Base-by-base conservation (phyloP, 2,797 vertebrate species). In the Octomys mimax region DNA sequence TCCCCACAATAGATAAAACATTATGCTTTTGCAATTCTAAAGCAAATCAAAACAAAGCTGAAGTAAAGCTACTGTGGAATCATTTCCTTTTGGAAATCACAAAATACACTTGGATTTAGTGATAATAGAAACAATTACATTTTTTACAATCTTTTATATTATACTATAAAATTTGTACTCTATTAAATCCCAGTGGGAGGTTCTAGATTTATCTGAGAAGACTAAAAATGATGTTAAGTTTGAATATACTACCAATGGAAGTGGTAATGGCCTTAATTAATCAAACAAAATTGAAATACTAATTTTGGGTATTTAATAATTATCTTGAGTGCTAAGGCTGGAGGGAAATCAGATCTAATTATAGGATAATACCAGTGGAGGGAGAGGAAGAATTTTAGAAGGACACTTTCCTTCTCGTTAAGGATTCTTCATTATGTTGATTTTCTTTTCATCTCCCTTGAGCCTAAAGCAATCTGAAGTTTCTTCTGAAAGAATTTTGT, bases 221-320 rank as follows among this genome's bases (percentile, higher is more conserved):
- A 71, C 39, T 89, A 90, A 91, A 92, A 91, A 86, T 94, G 6
- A 86, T 68, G 52, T 85, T 94, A 89, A 88, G 93, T 93, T 91
- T 71, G 85, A n/a, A 83, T 42, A 39, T 61, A n/a, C 36, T 92
- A 64, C 87, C 84, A 73, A 33, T n/a, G 26, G 64, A 71, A 89
- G 95, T 33, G 49, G 75, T 52, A 91, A 61, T 95, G 68, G 59
- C 92, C 81, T 96, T 96, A 95, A 96, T 95, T 94, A 95, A 95
- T 96, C 87, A 96, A 95, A 93, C n/a, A 79, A 96, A 95, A 96
- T 92, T 92, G 73, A 96, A 94, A 95, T 83, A 84, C 79, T 92
- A 84, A 91, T 96, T 97, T 96, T 97, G 89, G 18, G 39, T 95
- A 95, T 93, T 97, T 94, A 94, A 90, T 93, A 95, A 95, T 96